These are phyloP conservation scores for Caenorhabditis japonica DNA, from an alignment of 2,888 invertebrate species.

Conservation along the genomic window DNA sequence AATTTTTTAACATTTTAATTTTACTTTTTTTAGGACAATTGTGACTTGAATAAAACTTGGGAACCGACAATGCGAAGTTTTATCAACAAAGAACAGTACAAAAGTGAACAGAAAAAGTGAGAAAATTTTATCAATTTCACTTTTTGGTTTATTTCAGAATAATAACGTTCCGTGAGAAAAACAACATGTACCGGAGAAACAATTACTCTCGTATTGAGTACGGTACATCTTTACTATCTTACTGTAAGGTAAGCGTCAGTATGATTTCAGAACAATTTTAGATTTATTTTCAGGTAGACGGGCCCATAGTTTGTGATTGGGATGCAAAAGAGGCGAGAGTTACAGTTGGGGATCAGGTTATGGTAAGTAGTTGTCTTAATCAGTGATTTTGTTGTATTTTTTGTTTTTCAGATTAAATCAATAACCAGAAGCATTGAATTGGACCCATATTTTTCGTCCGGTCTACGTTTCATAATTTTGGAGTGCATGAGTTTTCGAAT, in stretches of 20 bases:
- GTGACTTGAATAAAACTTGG: slow-evolving; percentile 48
- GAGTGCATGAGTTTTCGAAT: slow-evolving; percentile 52
- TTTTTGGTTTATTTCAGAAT: slow-evolving; percentile 28
- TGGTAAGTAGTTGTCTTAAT: slow-evolving; percentile 6
- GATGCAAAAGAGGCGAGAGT: slow-evolving; percentile 9
- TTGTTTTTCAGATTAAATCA: slow-evolving; percentile 29
- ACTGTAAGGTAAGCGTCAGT: slow-evolving; percentile 29
- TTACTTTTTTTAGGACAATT: slow-evolving; percentile 35
- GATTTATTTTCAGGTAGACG: slow-evolving; percentile 19
- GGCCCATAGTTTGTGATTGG: slow-evolving; percentile 21
- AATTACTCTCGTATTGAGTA: slow-evolving; percentile 46
- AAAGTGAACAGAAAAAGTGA: slow-evolving; percentile 42
- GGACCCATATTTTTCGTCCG: slow-evolving; percentile 46
- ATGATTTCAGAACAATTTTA: not conserved
- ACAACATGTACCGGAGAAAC: slow-evolving; percentile 28
- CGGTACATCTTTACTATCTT: slow-evolving; percentile 26
- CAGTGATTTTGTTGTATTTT: not conserved
- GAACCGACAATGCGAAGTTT: slow-evolving; percentile 27
- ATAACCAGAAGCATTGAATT: slow-evolving; percentile 42
- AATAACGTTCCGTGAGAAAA: slow-evolving; percentile 38
- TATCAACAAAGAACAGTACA: slow-evolving; percentile 38
- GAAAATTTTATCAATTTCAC: too few species aligned
- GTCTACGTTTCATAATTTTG: slow-evolving; percentile 32
- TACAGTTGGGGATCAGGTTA: slow-evolving; percentile 5
- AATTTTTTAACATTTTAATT: not conserved